A percentile compares a stretch with the other conserved stretches of the same genome.
Evolutionary conservation across 2,888 invertebrate species (phyloP).

Genomic region (Macaria notata): DNA sequence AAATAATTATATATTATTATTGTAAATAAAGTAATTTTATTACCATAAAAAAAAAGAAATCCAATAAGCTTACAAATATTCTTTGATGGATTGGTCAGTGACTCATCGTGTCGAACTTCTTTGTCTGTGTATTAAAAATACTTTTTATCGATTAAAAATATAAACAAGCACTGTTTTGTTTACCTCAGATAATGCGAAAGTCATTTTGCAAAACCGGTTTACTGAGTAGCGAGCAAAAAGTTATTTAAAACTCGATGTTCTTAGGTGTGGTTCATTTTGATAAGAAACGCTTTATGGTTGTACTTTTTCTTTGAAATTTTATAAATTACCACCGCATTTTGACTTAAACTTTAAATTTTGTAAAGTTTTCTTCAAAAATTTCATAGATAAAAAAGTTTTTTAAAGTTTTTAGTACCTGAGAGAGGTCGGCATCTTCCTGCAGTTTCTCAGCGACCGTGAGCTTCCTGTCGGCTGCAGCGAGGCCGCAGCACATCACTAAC

Average conservation of each 20-base stretch:
- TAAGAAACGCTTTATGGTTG: not conserved
- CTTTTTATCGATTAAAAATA: no score
- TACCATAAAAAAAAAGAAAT: no score
- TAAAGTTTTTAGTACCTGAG: conserved; percentile 75
- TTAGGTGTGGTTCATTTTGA: conserved; percentile 5
- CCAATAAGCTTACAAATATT: no score
- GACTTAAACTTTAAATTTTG: not conserved
- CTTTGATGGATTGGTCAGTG: no score
- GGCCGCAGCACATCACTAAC: conserved; percentile 63
- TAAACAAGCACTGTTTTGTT: conserved; percentile 4
- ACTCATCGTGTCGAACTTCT: no score
- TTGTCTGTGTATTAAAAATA: no score
- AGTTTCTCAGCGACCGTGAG: conserved; percentile 84
- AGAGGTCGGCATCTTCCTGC: conserved; percentile 84
- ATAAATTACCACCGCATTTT: no score
- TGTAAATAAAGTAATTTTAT: no score
- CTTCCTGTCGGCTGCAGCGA: conserved; percentile 62
- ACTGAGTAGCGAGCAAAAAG: conserved; percentile 3
- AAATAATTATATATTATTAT: no score
- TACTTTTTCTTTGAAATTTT: no score
- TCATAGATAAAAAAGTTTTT: not conserved
- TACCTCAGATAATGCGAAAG: conserved; percentile 5
- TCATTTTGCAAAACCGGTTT: conserved; percentile 15
- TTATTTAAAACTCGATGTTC: conserved; percentile 7
- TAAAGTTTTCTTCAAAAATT: no score